These are phyloP conservation scores for Lepilemur septentrionalis DNA, from an alignment of 2,797 vertebrate species.

Conservation along the genomic window DNA sequence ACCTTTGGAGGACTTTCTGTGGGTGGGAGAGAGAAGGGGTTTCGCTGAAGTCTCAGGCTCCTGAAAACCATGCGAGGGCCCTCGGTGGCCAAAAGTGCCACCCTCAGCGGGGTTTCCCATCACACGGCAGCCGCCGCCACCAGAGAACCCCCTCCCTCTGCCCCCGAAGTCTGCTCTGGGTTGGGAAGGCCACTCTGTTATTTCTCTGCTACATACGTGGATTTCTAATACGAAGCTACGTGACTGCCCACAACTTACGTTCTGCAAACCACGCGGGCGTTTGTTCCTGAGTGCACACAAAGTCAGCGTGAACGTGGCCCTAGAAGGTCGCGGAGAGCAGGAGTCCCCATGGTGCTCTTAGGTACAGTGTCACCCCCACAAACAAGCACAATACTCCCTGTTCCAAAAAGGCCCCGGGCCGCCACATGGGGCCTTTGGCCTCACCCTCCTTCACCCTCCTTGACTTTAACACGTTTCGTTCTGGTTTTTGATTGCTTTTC, in stretches of 20 bases:
- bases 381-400: background rate
- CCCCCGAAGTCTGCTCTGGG: background rate
- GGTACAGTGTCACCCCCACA: background rate
- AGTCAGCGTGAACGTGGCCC: background rate
- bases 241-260: too few species aligned
- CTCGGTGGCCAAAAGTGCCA: fast-evolving
- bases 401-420: background rate
- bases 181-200: fast-evolving
- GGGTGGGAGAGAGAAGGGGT: background rate
- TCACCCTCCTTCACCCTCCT: fast-evolving
- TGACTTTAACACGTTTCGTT: background rate
- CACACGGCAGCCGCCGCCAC: fast-evolving
- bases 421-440: fast-evolving
- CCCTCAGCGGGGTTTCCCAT: background rate
- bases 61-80: fast-evolving
- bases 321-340: background rate
- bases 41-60: background rate
- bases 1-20: background rate
- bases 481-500: background rate
- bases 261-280: fast-evolving
- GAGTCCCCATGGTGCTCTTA: background rate
- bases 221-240: background rate
- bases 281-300: background rate
- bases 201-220: fast-evolving
- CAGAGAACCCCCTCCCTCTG: too few species aligned